A percentile compares a stretch with the other conserved stretches of the same genome.
phyloP scores from a whole-genome alignment of 1,140 invertebrate genomes.

The Eciton burchellii region DNA sequence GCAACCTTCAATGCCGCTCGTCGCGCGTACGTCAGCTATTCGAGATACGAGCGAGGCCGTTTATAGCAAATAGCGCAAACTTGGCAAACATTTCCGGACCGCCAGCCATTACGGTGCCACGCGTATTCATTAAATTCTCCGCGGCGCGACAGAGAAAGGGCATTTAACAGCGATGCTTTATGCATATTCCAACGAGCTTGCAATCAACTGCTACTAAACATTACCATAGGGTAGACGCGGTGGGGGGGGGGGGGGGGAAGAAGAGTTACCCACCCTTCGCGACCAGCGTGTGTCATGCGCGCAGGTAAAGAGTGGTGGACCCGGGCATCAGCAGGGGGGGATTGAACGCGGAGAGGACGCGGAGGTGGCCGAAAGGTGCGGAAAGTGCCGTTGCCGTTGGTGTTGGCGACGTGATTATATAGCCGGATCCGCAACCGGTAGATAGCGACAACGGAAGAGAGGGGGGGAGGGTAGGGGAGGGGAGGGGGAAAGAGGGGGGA shows the following conservation, averaged over 20 bases:
- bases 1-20: constrained; percentile 4
- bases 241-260: constrained; percentile 1
- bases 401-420: constrained; percentile 27
- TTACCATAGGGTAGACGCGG: no score
- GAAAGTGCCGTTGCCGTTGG: constrained; percentile 43
- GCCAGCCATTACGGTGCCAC: constrained; percentile 42
- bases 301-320: constrained; percentile 30
- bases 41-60: constrained; percentile 55
- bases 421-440: constrained; percentile 42
- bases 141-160: constrained; percentile 64
- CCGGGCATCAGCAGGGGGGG: not conserved
- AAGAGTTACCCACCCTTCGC: constrained; percentile 34
- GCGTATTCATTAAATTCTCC: constrained; percentile 65
- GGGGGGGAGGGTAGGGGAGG: constrained; percentile 12
- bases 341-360: constrained; percentile 49
- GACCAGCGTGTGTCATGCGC: constrained; percentile 61
- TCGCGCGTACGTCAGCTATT: constrained; percentile 52
- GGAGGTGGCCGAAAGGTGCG: constrained; percentile 55
- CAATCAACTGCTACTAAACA: constrained; percentile 76
- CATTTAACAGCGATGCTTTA: constrained; percentile 73
- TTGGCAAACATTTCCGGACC: constrained; percentile 64
- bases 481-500: constrained; percentile 25
- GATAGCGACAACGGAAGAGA: constrained; percentile 44
- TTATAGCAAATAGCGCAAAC: constrained; percentile 62
- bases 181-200: constrained; percentile 76